Conservation (phyloP, 2,797 vertebrate species). For the Notamacropus eugenii region DNA sequence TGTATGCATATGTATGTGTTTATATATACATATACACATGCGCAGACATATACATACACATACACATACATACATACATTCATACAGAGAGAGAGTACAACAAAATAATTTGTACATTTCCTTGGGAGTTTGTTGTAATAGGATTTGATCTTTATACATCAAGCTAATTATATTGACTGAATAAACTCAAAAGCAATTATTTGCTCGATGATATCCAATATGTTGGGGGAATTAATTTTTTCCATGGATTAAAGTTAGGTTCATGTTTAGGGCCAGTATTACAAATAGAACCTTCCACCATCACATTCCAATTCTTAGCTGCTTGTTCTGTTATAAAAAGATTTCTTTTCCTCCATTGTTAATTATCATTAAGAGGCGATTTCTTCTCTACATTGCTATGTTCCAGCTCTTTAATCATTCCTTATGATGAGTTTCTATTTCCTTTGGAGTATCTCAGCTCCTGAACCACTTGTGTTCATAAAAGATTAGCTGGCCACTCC, state of each 20-base stretch:
- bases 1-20: too few relatives aligned
- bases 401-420: not conserved
- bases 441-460: conserved; percentile 26
- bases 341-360: conserved; percentile 1
- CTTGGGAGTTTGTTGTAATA: conserved; percentile 38
- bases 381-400: conserved; percentile 8
- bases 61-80: not conserved
- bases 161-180: not conserved
- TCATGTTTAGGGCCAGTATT: not conserved
- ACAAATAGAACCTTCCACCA: conserved; percentile 29
- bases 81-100: not conserved
- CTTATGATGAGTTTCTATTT: conserved; percentile 24
- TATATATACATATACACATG: not conserved
- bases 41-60: rapidly evolving
- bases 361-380: conserved; percentile 27
- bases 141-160: conserved; percentile 19
- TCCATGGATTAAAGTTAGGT: not conserved
- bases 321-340: conserved; percentile 35
- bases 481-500: not conserved
- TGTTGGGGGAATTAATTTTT: not conserved
- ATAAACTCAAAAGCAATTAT: not conserved
- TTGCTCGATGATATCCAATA: not conserved
- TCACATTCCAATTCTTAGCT: not conserved
- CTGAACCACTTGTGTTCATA: not conserved
- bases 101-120: conserved; percentile 10